Evolutionary conservation across 2,113 vertebrate genomes (phyloP).

Genomic region (Urocolius indicus): DNA sequence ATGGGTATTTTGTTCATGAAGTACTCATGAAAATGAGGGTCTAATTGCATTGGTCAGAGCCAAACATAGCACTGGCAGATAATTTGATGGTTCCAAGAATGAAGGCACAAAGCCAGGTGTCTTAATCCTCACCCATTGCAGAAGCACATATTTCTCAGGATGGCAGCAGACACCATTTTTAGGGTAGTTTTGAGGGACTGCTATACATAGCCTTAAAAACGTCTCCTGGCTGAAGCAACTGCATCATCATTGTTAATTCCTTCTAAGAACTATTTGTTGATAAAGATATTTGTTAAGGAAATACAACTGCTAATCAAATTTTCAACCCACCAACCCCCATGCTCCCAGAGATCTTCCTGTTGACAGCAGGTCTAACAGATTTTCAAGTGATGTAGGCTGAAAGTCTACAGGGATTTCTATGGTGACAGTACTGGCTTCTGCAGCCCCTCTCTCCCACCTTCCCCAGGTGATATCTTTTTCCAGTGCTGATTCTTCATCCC

Average conservation of each 20-base stretch:
- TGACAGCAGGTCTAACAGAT: constrained; percentile 8
- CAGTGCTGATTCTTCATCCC: not conserved
- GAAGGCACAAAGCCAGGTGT: constrained; percentile 52
- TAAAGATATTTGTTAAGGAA: constrained; percentile 20
- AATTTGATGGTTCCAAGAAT: constrained; percentile 68
- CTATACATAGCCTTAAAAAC: not conserved
- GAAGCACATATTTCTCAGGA: constrained; percentile 40
- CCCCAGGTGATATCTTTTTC: not conserved
- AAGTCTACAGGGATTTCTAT: not conserved
- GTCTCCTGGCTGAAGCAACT: not conserved
- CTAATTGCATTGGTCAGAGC: constrained; percentile 58
- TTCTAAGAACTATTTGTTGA: not conserved
- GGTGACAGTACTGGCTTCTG: not conserved
- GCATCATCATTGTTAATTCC: not conserved
- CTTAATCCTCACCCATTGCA: constrained; percentile 62
- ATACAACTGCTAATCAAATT: not conserved
- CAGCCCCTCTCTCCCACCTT: not conserved
- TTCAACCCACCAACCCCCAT: not conserved
- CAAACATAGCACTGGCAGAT: constrained; percentile 70
- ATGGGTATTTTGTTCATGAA: constrained; percentile 65
- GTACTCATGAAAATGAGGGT: constrained; percentile 66
- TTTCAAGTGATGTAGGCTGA: not conserved
- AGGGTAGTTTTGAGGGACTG: not conserved
- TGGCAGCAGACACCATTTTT: constrained; percentile 54
- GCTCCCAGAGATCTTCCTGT: not conserved